Percentiles rank a stretch among this genome's conserved stretches.
These are phyloP conservation scores for Macrostomum lignano DNA, from an alignment of 1,140 invertebrate genomes.

Conservation along the genomic window DNA sequence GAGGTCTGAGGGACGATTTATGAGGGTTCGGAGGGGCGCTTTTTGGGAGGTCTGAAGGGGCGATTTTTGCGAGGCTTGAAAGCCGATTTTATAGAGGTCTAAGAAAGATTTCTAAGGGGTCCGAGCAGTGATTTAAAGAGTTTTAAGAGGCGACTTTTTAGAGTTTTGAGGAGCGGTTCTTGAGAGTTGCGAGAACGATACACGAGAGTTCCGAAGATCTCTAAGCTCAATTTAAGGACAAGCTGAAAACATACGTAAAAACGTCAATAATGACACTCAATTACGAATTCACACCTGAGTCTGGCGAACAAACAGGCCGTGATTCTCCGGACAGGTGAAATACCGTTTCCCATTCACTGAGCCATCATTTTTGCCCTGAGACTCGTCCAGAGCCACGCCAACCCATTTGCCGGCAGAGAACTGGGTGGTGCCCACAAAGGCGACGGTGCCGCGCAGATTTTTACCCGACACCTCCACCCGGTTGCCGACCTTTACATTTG, in stretches of 20 bases:
- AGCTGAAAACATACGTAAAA: conserved; percentile 2
- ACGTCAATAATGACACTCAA: neutral
- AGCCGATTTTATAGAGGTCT: neutral
- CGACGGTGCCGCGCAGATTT: conserved; percentile 19
- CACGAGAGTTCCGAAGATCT: neutral
- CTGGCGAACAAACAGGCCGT: conserved; percentile 25
- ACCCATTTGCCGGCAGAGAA: conserved; percentile 86
- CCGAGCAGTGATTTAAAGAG: neutral
- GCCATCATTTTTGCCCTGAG: conserved; percentile 88
- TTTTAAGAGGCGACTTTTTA: neutral
- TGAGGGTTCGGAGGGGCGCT: too few species aligned
- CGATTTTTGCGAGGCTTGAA: neutral
- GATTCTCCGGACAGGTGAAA: conserved; percentile 26
- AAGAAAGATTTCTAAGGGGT: neutral
- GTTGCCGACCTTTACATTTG: conserved; percentile 19
- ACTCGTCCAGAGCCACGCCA: conserved; percentile 69
- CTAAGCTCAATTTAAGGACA: conserved; percentile 1
- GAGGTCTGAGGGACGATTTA: too few species aligned
- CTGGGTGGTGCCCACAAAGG: conserved; percentile 21
- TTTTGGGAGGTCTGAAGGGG: too few species aligned
- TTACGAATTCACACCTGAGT: conserved; percentile 6
- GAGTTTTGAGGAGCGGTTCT: neutral
- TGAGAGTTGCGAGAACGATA: too few species aligned
- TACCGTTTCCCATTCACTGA: conserved; percentile 49
- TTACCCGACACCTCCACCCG: conserved; percentile 20